Conservation (phyloP, 2,113 vertebrate species). For the Enhydra lutris region DNA sequence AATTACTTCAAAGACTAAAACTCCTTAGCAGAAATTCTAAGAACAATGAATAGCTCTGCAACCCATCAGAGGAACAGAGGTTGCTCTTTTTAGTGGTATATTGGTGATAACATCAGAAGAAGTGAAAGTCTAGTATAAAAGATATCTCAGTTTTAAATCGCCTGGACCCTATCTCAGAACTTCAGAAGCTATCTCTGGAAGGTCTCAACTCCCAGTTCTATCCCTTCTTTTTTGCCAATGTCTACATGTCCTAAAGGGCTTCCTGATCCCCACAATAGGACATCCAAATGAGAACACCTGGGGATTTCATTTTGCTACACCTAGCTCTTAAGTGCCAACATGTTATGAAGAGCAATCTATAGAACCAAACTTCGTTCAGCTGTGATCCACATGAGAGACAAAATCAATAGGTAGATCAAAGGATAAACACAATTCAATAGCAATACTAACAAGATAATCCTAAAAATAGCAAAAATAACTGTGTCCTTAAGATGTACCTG, state of each 20-base stretch:
- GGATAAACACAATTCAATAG: not conserved
- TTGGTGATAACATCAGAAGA: not conserved
- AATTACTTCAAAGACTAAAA: conserved; percentile 7
- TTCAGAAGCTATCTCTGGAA: not conserved
- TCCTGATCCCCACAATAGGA: not conserved
- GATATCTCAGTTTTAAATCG: not conserved
- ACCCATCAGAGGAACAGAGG: not conserved
- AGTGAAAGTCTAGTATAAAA: not conserved
- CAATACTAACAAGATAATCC: not conserved
- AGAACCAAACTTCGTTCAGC: not conserved
- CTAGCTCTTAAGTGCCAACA: not conserved
- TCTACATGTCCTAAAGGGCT: not conserved
- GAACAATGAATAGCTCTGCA: not conserved
- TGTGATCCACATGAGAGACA: not conserved
- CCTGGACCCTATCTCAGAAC: not conserved
- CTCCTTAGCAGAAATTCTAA: not conserved
- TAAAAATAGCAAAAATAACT: not conserved
- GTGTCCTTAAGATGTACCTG: not conserved
- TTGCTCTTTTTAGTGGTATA: not conserved
- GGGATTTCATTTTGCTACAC: not conserved
- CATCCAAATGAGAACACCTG: not conserved
- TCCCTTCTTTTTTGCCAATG: not conserved
- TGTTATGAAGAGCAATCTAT: not conserved
- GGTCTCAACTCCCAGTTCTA: not conserved
- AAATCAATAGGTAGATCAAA: not conserved